phyloP scores from a whole-genome alignment of 1,140 invertebrate genomes.

The Drosophila parabipectinata region DNA sequence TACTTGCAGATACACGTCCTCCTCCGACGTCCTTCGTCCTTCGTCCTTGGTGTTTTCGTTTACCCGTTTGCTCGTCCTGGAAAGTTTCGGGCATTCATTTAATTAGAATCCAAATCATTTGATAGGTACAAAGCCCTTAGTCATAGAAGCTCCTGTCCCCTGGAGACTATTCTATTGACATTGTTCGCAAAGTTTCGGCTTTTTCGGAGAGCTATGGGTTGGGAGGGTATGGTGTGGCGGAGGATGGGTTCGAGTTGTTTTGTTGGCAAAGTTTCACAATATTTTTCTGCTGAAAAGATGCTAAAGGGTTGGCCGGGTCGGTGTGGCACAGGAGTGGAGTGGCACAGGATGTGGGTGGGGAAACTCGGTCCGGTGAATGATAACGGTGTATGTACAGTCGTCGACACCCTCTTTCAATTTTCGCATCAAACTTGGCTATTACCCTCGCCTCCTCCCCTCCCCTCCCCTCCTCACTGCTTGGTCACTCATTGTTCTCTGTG shows the following conservation, averaged over 20 bases:
- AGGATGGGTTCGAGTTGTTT: conserved; percentile 38
- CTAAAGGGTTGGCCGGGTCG: conserved; percentile 38
- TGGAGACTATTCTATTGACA: conserved; percentile 51
- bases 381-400: conserved; percentile 52
- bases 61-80: background rate
- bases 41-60: background rate
- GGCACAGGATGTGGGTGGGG: background rate
- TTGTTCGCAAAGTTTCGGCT: conserved; percentile 41
- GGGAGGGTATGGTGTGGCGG: too few species aligned
- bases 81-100: conserved; percentile 48
- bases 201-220: background rate
- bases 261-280: conserved; percentile 58
- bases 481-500: conserved; percentile 47
- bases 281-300: conserved; percentile 55
- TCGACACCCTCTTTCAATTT: conserved; percentile 56
- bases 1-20: conserved; percentile 5
- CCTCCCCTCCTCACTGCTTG: background rate
- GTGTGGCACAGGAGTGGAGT: background rate
- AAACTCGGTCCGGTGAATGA: conserved; percentile 37
- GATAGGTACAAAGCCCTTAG: conserved; percentile 52
- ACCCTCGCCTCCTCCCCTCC: conserved; percentile 10
- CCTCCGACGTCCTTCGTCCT: background rate
- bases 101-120: conserved; percentile 56
- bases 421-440: conserved; percentile 62
- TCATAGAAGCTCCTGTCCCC: conserved; percentile 46